Evolutionary conservation across 2,888 invertebrate species (phyloP).

Genomic region (Hypselothyrea guttata): DNA sequence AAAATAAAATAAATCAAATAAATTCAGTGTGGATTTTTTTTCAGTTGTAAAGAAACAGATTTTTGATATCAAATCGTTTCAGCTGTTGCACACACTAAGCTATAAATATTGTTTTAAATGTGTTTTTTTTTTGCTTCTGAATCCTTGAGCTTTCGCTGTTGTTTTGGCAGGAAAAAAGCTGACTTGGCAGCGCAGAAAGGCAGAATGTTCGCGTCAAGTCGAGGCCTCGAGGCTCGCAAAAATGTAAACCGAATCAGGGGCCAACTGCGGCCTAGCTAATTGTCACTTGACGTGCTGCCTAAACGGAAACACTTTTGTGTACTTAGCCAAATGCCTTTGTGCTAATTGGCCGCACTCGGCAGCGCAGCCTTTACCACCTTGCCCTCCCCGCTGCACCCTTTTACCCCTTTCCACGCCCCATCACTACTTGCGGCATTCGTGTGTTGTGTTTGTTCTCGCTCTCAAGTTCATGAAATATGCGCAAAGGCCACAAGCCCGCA

Average conservation of each 20-base stretch:
- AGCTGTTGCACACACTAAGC: too few relatives aligned
- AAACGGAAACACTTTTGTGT: constrained; percentile 78
- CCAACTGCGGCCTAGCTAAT: constrained; percentile 53
- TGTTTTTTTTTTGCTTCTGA: too few relatives aligned
- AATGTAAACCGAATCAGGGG: constrained; percentile 63
- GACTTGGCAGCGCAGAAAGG: too few relatives aligned
- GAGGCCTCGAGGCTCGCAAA: constrained; percentile 56
- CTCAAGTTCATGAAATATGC: constrained; percentile 72
- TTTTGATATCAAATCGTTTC: too few relatives aligned
- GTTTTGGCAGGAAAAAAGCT: too few relatives aligned
- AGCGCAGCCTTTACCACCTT: background rate
- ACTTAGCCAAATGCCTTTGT: constrained; percentile 71
- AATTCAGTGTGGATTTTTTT: too few relatives aligned
- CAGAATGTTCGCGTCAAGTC: too few relatives aligned
- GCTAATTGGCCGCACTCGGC: constrained; percentile 75
- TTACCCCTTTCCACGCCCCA: background rate
- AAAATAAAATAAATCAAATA: too few relatives aligned
- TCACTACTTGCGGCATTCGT: constrained; percentile 32
- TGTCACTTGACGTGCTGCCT: constrained; percentile 66
- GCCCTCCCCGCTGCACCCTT: background rate
- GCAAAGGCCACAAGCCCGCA: constrained; percentile 56
- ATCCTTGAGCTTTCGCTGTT: too few relatives aligned
- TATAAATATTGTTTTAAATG: too few relatives aligned
- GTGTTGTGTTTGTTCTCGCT: constrained; percentile 40
- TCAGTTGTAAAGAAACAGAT: too few relatives aligned